phyloP scores from a whole-genome alignment of 2,113 vertebrate genomes.

The Mixornis gularis region DNA sequence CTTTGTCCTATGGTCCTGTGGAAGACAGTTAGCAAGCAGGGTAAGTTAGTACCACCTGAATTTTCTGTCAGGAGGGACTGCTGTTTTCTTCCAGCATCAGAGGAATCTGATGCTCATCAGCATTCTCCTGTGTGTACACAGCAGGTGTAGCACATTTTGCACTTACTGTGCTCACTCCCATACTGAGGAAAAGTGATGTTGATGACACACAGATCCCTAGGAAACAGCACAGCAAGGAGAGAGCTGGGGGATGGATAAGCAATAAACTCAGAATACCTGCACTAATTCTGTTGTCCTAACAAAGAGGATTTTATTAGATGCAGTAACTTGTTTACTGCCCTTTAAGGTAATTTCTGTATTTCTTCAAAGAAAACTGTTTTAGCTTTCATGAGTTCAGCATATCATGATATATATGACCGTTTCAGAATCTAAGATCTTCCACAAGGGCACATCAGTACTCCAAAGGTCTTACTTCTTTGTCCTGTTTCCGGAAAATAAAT shows the following conservation, averaged over 20 bases:
- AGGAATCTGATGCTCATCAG: neutral
- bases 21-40: neutral
- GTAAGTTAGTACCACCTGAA: neutral
- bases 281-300: neutral
- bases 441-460: neutral
- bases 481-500: neutral
- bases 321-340: neutral
- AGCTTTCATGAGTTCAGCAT: neutral
- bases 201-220: neutral
- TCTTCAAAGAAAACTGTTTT: neutral
- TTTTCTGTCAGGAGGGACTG: neutral
- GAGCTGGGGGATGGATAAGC: neutral
- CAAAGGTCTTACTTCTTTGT: neutral
- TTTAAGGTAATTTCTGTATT: neutral
- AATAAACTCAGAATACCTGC: neutral
- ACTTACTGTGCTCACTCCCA: neutral
- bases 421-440: neutral
- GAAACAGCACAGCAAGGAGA: neutral
- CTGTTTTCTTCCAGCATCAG: neutral
- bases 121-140: neutral
- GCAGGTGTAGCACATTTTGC: neutral
- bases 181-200: neutral
- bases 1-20: neutral
- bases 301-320: neutral
- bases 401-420: neutral